phyloP scores from a whole-genome alignment of 2,797 vertebrate species.

The Bothrops alternatus region DNA sequence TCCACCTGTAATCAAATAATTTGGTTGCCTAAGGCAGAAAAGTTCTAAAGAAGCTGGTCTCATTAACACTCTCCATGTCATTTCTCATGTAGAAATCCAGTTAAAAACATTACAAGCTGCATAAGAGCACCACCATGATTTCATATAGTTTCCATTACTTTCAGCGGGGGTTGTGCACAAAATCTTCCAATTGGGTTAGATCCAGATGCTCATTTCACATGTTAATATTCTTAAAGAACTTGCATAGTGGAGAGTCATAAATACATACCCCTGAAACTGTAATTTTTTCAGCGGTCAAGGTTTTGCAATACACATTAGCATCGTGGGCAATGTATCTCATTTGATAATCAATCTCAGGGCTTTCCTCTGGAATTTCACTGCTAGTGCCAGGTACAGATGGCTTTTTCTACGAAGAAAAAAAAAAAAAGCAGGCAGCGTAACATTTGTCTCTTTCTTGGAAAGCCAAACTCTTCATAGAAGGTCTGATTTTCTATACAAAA shows the following conservation, averaged over 20 bases:
- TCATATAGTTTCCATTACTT: not conserved
- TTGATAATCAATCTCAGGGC: not conserved
- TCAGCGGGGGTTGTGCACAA: not conserved
- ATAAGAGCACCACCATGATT: not conserved
- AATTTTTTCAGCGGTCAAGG: conserved; percentile 48
- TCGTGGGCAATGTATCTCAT: conserved; percentile 76
- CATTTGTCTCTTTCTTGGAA: not conserved
- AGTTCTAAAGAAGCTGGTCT: not conserved
- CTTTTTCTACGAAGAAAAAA: conserved; percentile 17
- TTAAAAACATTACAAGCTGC: not conserved
- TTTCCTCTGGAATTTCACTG: not conserved
- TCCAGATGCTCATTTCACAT: not conserved
- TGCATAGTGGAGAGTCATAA: not conserved
- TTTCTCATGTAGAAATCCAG: not conserved
- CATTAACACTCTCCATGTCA: not conserved
- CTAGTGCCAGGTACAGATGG: not conserved
- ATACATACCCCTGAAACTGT: conserved; percentile 59
- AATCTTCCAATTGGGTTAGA: not conserved
- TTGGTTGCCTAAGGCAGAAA: not conserved
- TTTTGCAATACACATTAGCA: conserved; percentile 70
- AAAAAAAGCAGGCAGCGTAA: not conserved
- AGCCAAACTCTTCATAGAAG: not conserved
- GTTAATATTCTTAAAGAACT: not conserved
- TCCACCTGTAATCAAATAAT: not conserved
- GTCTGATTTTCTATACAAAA: not conserved